Evolutionary conservation across 2,797 vertebrate species (phyloP).

Genomic region (Tokudaia tokunoshimensis): DNA sequence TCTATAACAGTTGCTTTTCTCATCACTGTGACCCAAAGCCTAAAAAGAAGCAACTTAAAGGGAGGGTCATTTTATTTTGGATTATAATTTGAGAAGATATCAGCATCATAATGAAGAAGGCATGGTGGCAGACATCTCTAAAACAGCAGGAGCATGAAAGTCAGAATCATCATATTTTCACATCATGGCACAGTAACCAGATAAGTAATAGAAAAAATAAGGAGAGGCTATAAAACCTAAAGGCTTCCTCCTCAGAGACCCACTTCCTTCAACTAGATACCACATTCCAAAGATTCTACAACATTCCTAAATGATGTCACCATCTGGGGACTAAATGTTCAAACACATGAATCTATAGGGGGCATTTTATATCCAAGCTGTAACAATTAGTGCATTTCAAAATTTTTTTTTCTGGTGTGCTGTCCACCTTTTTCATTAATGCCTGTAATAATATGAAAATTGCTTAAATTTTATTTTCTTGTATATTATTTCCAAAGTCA

Average conservation of each 20-base stretch:
- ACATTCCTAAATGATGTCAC: neutral
- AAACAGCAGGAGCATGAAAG: neutral
- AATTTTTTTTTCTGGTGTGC: neutral
- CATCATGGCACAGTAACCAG: neutral
- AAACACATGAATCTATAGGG: neutral
- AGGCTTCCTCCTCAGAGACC: neutral
- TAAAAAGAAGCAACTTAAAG: neutral
- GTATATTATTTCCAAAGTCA: neutral
- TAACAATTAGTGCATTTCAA: neutral
- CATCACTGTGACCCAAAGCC: neutral
- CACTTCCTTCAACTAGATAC: neutral
- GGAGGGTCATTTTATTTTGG: neutral
- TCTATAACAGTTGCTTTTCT: neutral
- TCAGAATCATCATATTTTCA: neutral
- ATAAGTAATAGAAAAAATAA: neutral
- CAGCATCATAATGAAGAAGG: neutral
- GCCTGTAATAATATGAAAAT: neutral
- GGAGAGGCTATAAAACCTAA: neutral
- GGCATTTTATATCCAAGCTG: neutral
- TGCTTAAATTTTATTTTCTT: conserved; percentile 54
- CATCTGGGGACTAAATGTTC: neutral
- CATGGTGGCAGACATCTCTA: neutral
- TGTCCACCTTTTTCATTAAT: conserved; percentile 54
- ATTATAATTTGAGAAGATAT: neutral
- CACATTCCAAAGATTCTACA: neutral